Conservation (phyloP, 2,797 vertebrate genomes). For the Apogon hyalosoma region DNA sequence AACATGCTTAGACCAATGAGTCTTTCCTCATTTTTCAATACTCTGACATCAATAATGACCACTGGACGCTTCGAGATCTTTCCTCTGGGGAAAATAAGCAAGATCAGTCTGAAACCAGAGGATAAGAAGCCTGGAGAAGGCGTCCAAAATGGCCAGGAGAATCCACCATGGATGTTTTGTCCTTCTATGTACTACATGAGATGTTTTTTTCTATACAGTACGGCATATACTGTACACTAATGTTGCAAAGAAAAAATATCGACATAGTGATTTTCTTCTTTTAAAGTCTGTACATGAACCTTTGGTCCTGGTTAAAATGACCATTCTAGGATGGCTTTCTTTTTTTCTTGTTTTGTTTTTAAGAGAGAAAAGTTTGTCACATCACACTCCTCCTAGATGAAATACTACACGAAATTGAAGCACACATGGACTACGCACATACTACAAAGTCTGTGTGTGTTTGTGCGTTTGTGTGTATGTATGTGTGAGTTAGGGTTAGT, state of each 20-base stretch:
- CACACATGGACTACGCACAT: conserved; percentile 74
- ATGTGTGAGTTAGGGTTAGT: conserved; percentile 25
- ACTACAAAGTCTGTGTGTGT: conserved; percentile 66
- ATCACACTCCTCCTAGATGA: conserved; percentile 78
- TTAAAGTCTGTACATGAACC: conserved; percentile 71
- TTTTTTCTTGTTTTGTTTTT: conserved; percentile 60
- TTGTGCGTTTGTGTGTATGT: conserved; percentile 41
- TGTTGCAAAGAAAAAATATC: conserved; percentile 76
- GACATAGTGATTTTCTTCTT: conserved; percentile 71
- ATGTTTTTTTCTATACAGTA: conserved; percentile 60
- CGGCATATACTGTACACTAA: conserved; percentile 65
- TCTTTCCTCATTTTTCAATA: conserved; percentile 69
- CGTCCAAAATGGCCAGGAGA: conserved; percentile 60
- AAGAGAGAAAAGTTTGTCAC: conserved; percentile 73
- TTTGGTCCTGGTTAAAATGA: conserved; percentile 80
- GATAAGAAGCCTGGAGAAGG: conserved; percentile 51
- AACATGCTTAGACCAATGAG: conserved; percentile 77
- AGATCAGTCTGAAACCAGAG: conserved; percentile 61
- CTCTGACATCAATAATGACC: conserved; percentile 78
- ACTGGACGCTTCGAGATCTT: conserved; percentile 60
- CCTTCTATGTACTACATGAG: conserved; percentile 63
- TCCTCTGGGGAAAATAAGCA: conserved; percentile 64
- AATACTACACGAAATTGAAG: conserved; percentile 69
- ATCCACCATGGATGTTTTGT: conserved; percentile 58
- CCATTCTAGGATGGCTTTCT: conserved; percentile 67